Conservation (phyloP, 2,888 invertebrate genomes). For the Drosophila ustulata region DNA sequence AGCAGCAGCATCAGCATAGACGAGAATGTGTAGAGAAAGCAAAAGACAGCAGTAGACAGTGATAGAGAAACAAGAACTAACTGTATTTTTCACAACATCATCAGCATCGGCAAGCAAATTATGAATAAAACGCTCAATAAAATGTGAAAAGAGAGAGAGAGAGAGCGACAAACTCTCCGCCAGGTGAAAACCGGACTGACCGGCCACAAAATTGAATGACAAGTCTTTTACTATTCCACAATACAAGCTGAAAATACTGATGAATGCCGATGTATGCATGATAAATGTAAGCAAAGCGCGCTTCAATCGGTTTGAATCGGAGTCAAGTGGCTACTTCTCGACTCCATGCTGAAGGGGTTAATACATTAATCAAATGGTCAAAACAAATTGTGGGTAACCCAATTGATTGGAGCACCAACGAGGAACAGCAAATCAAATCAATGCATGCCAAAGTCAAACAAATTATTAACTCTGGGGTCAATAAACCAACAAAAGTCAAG, state of each 20-base stretch:
- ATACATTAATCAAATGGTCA: constrained; percentile 69
- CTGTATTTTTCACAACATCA: constrained; percentile 66
- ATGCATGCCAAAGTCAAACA: constrained; percentile 39
- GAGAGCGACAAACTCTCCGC: neutral
- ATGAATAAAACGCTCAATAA: constrained; percentile 73
- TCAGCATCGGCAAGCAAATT: constrained; percentile 54
- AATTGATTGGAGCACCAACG: constrained; percentile 60
- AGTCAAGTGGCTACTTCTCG: constrained; percentile 38
- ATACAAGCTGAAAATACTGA: constrained; percentile 15
- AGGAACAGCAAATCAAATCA: constrained; percentile 41
- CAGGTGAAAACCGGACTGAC: constrained; percentile 74
- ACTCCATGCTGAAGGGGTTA: constrained; percentile 18
- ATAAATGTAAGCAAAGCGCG: constrained; percentile 2
- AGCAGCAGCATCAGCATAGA: constrained; percentile 13
- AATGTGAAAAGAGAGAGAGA: constrained; percentile 16
- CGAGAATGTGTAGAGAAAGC: constrained; percentile 63
- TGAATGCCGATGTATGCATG: neutral
- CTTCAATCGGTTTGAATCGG: constrained; percentile 17
- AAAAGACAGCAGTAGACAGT: constrained; percentile 23
- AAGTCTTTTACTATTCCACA: constrained; percentile 40
- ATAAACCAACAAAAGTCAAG: constrained; percentile 59
- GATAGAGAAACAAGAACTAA: constrained; percentile 70
- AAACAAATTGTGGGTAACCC: constrained; percentile 52
- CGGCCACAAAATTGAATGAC: constrained; percentile 50
- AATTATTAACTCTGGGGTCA: constrained; percentile 49